These are phyloP conservation scores for Cydia fagiglandana DNA, from an alignment of 1,140 invertebrate species.

Conservation along the genomic window DNA sequence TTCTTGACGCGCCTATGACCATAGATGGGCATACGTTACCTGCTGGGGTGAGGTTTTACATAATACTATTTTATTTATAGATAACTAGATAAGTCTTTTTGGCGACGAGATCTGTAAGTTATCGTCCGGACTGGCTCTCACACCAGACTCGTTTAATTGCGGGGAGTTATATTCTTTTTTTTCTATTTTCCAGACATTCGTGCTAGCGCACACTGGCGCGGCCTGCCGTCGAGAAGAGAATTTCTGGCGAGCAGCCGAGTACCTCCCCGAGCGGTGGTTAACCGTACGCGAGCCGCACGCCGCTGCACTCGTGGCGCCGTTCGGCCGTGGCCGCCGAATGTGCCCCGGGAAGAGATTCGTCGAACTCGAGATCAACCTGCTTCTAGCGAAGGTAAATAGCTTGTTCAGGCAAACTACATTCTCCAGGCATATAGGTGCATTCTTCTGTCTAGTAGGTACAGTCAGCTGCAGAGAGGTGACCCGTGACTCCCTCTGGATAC, in stretches of 20 bases:
- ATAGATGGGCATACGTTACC: conserved; percentile 88
- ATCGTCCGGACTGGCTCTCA: too few relatives aligned
- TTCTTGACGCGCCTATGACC: conserved; percentile 87
- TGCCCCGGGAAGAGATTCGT: conserved; percentile 92
- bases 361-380: conserved; percentile 86
- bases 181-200: conserved; percentile 87
- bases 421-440: too few relatives aligned
- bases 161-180: neutral
- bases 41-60: conserved; percentile 83
- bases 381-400: conserved; percentile 84
- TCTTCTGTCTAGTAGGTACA: too few relatives aligned
- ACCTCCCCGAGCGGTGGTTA: conserved; percentile 91
- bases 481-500: too few relatives aligned
- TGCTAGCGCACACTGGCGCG: conserved; percentile 91
- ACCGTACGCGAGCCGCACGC: conserved; percentile 72
- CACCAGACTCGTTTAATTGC: too few relatives aligned
- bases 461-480: too few relatives aligned
- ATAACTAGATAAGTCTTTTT: too few relatives aligned
- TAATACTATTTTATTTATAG: neutral
- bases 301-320: conserved; percentile 87
- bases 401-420: neutral
- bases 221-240: conserved; percentile 89
- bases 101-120: too few relatives aligned
- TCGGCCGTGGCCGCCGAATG: conserved; percentile 90
- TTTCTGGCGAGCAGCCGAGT: conserved; percentile 87